Base-by-base conservation (phyloP, 2,888 invertebrate species). In the Desoria tigrina region DNA sequence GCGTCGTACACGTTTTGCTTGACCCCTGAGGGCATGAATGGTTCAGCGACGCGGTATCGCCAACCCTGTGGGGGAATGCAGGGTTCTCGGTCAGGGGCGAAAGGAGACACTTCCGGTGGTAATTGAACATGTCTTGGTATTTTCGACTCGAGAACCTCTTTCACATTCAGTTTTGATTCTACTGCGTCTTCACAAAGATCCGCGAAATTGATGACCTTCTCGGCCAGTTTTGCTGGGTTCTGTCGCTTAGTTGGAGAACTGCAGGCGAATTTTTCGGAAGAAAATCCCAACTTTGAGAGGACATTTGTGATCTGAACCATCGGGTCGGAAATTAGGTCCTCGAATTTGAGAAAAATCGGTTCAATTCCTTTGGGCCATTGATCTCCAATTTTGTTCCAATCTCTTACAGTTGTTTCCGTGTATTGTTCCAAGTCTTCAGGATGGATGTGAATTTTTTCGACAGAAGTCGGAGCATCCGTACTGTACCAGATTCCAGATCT, bases 1-100 rank as follows among this genome's bases (percentile, higher is more conserved):
- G 71, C 71, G 55, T 71, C 71, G 45, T 59, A 54, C 42, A 68
- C 71, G 39, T 71, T 63, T 51, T 71, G 65, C 45, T 68, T 71
- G 2, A 57, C 55, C 37, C 24, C 32, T 27, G 42, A 21, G 1
- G 71, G 63, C 23, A 71, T 51, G 51, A 62, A 68, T 3, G 71
- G 71, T 14, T 65, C 65, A 2, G 68, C 68, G 2, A 71, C 71
- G 1, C 65, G 65, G 24, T 71, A 71, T 18, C n/a, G 56, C 71
- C 71, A 71, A 32, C 71, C 71, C 1, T 28, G 54, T 6, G 61
- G 16, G 2, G 71, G 71, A 55, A 67, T 63, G 27, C 28, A n/a
- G 1, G 71, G 71, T 26, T 71, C 71, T 4, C 63, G 18, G 37
- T 71, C 66, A 16, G 71, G 71, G n/a, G 65, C 71, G 28, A 54